A percentile compares a stretch with the other conserved stretches of the same genome.
Evolutionary conservation across 2,797 vertebrate species (phyloP).

Genomic region (Ceyx erithaca): DNA sequence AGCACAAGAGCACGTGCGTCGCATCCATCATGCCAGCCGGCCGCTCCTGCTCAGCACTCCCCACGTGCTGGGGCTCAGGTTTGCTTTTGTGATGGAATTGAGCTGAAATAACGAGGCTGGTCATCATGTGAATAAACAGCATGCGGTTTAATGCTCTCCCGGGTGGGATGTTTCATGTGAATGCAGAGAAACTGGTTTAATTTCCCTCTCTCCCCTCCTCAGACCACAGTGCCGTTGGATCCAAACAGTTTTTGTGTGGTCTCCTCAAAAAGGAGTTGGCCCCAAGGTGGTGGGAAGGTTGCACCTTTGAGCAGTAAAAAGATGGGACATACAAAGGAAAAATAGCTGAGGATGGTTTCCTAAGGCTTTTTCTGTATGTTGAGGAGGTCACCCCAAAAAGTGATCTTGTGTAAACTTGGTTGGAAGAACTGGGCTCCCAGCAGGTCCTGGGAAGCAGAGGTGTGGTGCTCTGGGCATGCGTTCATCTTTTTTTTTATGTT

Average conservation of each 20-base stretch:
- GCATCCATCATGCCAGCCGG: not conserved
- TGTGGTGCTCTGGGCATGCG: fast-evolving
- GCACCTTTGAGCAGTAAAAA: not conserved
- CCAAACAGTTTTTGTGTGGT: not conserved
- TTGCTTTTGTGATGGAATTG: not conserved
- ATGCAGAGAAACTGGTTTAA: not conserved
- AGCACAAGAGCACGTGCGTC: not conserved
- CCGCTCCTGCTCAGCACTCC: not conserved
- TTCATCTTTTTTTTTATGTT: not conserved
- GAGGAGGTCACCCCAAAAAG: not conserved
- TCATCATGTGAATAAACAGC: not conserved
- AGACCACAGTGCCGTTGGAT: fast-evolving
- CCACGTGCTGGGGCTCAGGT: not conserved
- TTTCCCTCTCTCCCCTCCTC: not conserved
- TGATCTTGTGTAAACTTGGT: not conserved
- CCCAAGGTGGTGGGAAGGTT: not conserved
- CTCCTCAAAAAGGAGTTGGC: not conserved
- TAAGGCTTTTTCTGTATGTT: not conserved
- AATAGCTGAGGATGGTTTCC: fast-evolving
- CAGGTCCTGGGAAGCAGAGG: not conserved
- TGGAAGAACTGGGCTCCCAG: not conserved
- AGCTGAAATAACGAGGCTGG: not conserved
- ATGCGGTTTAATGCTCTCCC: not conserved
- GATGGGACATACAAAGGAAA: not conserved
- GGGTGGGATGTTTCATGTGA: not conserved